phyloP scores from a whole-genome alignment of 1,140 invertebrate genomes.

The Microplitis demolitor region DNA sequence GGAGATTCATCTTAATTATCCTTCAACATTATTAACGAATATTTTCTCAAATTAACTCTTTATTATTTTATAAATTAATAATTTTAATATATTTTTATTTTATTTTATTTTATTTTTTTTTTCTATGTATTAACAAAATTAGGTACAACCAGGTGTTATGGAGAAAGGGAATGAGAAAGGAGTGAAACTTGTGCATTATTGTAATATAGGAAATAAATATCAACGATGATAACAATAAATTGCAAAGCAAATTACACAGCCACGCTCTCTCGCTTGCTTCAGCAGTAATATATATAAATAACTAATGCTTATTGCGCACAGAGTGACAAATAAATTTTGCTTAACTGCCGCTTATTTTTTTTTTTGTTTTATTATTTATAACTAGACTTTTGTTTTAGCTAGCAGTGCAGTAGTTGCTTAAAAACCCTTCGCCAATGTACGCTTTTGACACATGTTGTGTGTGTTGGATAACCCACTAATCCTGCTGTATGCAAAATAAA shows the following conservation, averaged over 20 bases:
- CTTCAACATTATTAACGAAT: background rate
- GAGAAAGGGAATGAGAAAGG: conserved; percentile 36
- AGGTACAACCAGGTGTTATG: conserved; percentile 7
- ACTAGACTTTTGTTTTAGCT: conserved; percentile 56
- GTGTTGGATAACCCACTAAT: conserved; percentile 62
- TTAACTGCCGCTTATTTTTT: conserved; percentile 17
- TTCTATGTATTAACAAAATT: background rate
- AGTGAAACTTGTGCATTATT: conserved; percentile 33
- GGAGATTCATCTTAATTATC: background rate
- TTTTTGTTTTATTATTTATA: conserved; percentile 19
- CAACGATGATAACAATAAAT: conserved; percentile 18
- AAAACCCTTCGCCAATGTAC: conserved; percentile 47
- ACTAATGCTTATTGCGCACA: conserved; percentile 34
- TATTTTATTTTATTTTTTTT: too few species aligned
- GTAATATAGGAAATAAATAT: background rate
- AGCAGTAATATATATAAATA: conserved; percentile 29
- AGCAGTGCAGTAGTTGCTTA: conserved; percentile 58
- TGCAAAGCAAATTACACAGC: background rate
- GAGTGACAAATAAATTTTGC: conserved; percentile 13
- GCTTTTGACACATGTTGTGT: conserved; percentile 40
- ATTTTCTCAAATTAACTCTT: background rate
- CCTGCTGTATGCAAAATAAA: conserved; percentile 46
- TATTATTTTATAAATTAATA: too few species aligned
- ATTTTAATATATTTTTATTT: background rate
- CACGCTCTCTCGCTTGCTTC: conserved; percentile 50